phyloP scores from a whole-genome alignment of 1,140 invertebrate genomes.

The Zelostemma sp. region DNA sequence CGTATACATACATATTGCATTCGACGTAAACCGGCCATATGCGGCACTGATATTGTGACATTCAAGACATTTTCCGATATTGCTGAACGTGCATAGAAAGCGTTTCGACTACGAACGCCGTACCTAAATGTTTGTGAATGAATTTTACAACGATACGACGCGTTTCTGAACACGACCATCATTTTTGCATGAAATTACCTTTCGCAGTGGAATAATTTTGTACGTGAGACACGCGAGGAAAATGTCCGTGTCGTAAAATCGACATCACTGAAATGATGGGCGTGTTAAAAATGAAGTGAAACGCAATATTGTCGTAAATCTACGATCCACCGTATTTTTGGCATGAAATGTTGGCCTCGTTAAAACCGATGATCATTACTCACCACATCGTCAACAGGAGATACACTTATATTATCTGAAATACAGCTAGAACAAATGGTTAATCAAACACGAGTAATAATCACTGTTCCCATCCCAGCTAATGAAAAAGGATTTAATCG shows the following conservation, averaged over 20 bases:
- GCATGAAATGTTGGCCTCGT: constrained; percentile 9
- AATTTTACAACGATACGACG: constrained; percentile 16
- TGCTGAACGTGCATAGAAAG: constrained; percentile 24
- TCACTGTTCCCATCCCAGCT: constrained; percentile 1
- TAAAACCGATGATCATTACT: constrained; percentile 26
- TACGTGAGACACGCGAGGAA: too few species aligned
- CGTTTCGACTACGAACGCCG: constrained; percentile 10
- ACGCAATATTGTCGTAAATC: too few species aligned
- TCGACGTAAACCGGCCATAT: constrained; percentile 21
- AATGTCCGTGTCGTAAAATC: too few species aligned
- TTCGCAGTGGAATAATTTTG: too few species aligned
- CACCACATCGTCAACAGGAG: constrained; percentile 27
- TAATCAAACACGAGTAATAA: constrained; percentile 24
- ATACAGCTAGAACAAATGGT: constrained; percentile 16
- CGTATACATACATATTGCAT: constrained; percentile 30
- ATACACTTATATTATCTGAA: constrained; percentile 24
- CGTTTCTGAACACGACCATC: constrained; percentile 2
- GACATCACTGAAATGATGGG: too few species aligned
- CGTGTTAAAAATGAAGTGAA: too few species aligned
- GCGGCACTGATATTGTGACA: constrained; percentile 33
- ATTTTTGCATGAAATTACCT: too few species aligned
- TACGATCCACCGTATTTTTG: too few species aligned
- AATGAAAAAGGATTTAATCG: too few species aligned
- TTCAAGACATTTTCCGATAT: constrained; percentile 31
- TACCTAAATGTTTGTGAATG: constrained; percentile 15